Evolutionary conservation across 2,888 invertebrate genomes (phyloP), one percentile per base, ranked within the genome.

Genomic region (Callyntrura sp.): DNA sequence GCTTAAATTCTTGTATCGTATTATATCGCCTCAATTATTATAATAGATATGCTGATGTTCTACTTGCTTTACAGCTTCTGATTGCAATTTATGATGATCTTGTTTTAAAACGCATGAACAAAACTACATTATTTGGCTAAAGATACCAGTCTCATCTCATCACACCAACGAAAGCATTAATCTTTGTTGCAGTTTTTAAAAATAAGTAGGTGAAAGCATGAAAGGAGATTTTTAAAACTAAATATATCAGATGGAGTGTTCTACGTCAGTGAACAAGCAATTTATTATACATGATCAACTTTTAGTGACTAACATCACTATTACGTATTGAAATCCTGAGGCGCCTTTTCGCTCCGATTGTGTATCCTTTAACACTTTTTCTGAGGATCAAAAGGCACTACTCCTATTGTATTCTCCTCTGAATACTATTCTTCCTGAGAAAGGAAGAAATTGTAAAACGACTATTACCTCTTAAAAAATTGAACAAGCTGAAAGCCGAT

Each of bases 181-280:
- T 51, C 12, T 51, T 51, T 11, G 57, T 17, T 17, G 12, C 1
- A 57, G n/a, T 23, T 23, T 28, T 65, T 65, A 65, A 2, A 14
- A 51, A 43, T 35, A 70, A 70, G 68, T 70, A 70, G 68, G 68
- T 70, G 68, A 70, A 70, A 70, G 68, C 68, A 70, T 35, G 25
- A 68, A 17, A 60, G 12, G 8, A 5, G 0, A 60, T 20, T 60
- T 60, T 51, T 51, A 14, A 35, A 35, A 35, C 35, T 4, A 35
- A 35, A 35, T 2, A n/a, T 51, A 51, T 51, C 1, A 11, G 14
- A 51, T 51, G 9, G 51, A 9, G 5, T 60, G 23, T 8, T 25
- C 23, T 4, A 62, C 12, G 23, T 11, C 62, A 25, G 25, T 23
- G 23, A 62, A 2, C 62, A 62, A 0, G 8, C 20, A 57, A 57